Evolutionary conservation across 2,113 vertebrate species (phyloP).

Genomic region (Alexandromys fortis): DNA sequence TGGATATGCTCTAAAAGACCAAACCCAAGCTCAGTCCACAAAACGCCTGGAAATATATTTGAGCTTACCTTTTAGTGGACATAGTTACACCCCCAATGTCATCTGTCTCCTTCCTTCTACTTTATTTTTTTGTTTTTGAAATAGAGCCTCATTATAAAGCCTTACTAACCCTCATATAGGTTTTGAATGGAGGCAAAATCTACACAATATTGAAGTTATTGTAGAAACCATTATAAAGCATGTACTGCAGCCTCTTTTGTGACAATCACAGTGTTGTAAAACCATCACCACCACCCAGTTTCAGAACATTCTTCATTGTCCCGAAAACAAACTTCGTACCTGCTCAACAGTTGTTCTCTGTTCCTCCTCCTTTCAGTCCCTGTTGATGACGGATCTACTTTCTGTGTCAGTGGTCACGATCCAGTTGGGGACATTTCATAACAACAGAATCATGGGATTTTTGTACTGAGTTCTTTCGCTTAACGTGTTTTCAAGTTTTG

Average conservation of each 20-base stretch:
- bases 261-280: background rate
- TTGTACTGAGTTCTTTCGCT: background rate
- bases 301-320: background rate
- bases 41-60: background rate
- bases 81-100: background rate
- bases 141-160: too few species aligned
- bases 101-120: background rate
- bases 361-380: background rate
- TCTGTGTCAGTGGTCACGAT: background rate
- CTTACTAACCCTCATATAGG: background rate
- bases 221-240: background rate
- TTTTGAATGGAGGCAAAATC: background rate
- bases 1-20: too few species aligned
- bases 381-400: background rate
- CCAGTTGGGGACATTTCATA: background rate
- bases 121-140: background rate
- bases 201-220: background rate
- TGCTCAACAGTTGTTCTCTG: background rate
- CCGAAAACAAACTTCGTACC: background rate
- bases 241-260: accelerated
- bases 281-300: background rate
- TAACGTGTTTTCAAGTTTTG: background rate
- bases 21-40: too few species aligned
- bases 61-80: background rate
- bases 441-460: background rate